phyloP scores from a whole-genome alignment of 2,113 vertebrate species.

The Oncorhynchus kisutch region DNA sequence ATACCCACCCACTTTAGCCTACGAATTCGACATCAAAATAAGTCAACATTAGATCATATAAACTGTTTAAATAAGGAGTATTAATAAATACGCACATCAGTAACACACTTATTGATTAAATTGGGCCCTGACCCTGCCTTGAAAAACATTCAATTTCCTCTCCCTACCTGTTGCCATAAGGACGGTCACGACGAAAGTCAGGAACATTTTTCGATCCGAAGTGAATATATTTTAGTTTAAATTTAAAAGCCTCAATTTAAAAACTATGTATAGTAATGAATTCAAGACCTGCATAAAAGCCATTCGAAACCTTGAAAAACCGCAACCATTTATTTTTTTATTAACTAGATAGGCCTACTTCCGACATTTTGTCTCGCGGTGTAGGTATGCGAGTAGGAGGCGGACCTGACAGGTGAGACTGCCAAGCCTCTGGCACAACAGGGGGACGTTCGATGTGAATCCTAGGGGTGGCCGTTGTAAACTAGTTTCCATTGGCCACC shows the following conservation, averaged over 20 bases:
- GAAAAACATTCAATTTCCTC: not conserved
- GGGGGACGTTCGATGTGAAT: not conserved
- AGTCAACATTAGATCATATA: no score
- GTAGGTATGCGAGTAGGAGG: not conserved
- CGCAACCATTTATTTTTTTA: not conserved
- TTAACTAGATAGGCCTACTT: not conserved
- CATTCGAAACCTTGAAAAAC: not conserved
- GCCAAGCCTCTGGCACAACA: not conserved
- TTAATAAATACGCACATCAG: no score
- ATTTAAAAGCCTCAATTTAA: not conserved
- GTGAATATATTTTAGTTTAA: not conserved
- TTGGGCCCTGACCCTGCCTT: conserved; percentile 37
- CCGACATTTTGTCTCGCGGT: conserved; percentile 4
- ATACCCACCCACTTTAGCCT: no score
- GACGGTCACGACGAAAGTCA: conserved; percentile 48
- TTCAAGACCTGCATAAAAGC: not conserved
- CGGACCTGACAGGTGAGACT: not conserved
- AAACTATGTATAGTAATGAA: not conserved
- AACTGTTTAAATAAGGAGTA: no score
- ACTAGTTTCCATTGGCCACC: not conserved
- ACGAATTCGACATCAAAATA: no score
- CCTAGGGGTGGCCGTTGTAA: not conserved
- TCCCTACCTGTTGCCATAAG: conserved; percentile 65
- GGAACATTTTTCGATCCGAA: conserved; percentile 51
- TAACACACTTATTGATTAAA: no score